Conservation (phyloP, 2,113 vertebrate species). For the Malurus alboscapulatus region DNA sequence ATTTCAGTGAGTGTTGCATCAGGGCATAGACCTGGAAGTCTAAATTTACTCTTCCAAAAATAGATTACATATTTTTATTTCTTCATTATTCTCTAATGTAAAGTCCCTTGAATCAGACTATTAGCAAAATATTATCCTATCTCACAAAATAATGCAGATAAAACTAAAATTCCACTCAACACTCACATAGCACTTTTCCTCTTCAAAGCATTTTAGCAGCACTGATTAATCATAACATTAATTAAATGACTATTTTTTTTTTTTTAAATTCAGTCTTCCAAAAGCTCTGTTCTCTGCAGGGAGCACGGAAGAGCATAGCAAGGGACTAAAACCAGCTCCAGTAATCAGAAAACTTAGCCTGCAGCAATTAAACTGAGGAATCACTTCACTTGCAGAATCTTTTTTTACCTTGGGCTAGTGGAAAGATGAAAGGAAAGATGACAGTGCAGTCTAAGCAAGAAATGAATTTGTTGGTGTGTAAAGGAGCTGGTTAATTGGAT, state of each 20-base stretch:
- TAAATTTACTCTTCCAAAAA: constrained; percentile 22
- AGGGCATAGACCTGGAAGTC: constrained; percentile 7
- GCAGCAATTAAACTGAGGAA: constrained; percentile 41
- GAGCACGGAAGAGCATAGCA: not conserved
- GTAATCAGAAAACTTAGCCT: constrained; percentile 49
- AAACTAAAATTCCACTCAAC: constrained; percentile 32
- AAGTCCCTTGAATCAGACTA: constrained; percentile 24
- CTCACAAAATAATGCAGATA: constrained; percentile 45
- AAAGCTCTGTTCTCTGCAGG: constrained; percentile 32
- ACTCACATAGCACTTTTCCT: constrained; percentile 7
- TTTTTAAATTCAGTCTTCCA: not conserved
- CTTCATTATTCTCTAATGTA: constrained; percentile 39
- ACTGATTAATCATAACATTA: constrained; percentile 55
- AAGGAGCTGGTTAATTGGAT: not conserved
- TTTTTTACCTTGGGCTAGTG: constrained; percentile 16
- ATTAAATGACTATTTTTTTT: not conserved
- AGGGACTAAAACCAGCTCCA: constrained; percentile 36
- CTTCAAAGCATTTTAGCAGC: constrained; percentile 53
- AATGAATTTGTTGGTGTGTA: not conserved
- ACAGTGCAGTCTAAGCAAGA: not conserved
- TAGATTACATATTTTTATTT: constrained; percentile 34
- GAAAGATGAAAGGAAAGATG: constrained; percentile 35
- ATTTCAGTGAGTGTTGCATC: not conserved
- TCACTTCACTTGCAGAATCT: constrained; percentile 12
- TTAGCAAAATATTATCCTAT: constrained; percentile 45